phyloP scores from a whole-genome alignment of 2,888 invertebrate genomes.

The Tachina grossa region DNA sequence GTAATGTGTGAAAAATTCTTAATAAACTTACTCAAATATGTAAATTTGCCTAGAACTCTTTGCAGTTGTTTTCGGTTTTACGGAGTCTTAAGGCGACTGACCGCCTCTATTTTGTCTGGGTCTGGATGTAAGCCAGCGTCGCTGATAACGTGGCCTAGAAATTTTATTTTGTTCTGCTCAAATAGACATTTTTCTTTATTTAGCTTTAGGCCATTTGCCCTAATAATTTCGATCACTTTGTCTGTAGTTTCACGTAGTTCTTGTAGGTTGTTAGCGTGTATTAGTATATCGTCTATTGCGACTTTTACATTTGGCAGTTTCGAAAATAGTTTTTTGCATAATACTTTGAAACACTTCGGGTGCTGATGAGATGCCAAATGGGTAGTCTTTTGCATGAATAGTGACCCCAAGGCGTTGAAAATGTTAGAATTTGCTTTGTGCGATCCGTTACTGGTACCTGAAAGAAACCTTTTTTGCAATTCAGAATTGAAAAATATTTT shows the following conservation, averaged over 20 bases:
- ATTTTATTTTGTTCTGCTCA: conserved; percentile 39
- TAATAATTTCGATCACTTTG: conserved; percentile 56
- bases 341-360: conserved; percentile 74
- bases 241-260: conserved; percentile 60
- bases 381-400: conserved; percentile 63
- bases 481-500: conserved; percentile 60
- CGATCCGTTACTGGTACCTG: conserved; percentile 65
- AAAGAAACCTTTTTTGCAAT: conserved; percentile 70
- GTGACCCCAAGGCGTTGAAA: conserved; percentile 67
- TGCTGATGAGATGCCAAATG: conserved; percentile 65
- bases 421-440: conserved; percentile 64
- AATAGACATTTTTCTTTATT: conserved; percentile 72
- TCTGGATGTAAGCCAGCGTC: conserved; percentile 40
- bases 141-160: conserved; percentile 49
- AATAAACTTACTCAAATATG: conserved; percentile 56
- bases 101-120: conserved; percentile 65
- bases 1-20: conserved; percentile 30
- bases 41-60: conserved; percentile 68
- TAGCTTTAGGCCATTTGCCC: conserved; percentile 68
- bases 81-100: conserved; percentile 54
- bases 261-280: conserved; percentile 69
- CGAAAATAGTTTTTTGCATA: conserved; percentile 64
- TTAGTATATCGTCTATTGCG: conserved; percentile 74
- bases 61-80: conserved; percentile 65
- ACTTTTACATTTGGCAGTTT: conserved; percentile 65